Conservation (phyloP, 1,140 invertebrate genomes). For the Acromyrmex echinatior region DNA sequence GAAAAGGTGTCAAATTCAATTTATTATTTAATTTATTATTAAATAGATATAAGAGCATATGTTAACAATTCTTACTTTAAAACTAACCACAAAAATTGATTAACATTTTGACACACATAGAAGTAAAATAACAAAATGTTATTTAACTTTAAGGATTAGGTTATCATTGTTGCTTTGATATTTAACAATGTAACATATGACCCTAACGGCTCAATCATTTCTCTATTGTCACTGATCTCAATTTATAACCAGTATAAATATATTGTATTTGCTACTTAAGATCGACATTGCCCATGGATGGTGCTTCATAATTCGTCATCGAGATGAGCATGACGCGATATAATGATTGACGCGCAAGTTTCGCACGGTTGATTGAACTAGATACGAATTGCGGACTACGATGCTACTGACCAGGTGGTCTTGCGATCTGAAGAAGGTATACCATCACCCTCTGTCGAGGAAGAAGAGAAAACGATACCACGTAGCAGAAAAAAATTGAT, state of each 20-base stretch:
- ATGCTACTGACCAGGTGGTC: conserved; percentile 27
- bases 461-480: neutral
- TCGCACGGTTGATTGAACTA: conserved; percentile 33
- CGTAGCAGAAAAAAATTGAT: conserved; percentile 15
- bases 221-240: neutral
- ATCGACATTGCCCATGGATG: neutral
- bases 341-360: conserved; percentile 36
- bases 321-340: conserved; percentile 37
- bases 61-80: too few species aligned
- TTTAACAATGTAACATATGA: neutral
- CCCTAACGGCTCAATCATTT: neutral
- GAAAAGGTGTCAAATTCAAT: too few species aligned
- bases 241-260: conserved; percentile 11
- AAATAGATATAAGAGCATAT: too few species aligned
- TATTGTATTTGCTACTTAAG: neutral
- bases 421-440: conserved; percentile 8
- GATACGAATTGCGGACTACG: conserved; percentile 21
- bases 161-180: too few species aligned
- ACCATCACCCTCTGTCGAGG: neutral
- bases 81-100: too few species aligned
- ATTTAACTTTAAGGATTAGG: too few species aligned
- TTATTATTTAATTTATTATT: too few species aligned
- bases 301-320: neutral
- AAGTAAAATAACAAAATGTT: too few species aligned
- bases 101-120: too few species aligned